These are phyloP conservation scores for Actinopyga echinites DNA, from an alignment of 53 echinoderm and acorn worm species.

Conservation along the genomic window DNA sequence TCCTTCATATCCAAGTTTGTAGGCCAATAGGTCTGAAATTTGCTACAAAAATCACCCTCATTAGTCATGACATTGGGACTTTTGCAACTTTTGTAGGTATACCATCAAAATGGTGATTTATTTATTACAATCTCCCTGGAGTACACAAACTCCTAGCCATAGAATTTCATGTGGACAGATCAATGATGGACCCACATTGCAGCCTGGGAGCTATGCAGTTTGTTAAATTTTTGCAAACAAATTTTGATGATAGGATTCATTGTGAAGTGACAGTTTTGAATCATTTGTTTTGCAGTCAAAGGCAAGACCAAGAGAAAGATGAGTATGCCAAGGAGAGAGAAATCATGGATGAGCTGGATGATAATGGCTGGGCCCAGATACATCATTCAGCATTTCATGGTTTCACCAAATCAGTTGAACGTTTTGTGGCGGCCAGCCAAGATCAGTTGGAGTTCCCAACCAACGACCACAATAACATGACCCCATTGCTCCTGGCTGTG, in stretches of 20 bases:
- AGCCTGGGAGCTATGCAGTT: too few species aligned
- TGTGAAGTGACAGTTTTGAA: neutral
- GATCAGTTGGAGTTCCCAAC: slow-evolving; percentile 98
- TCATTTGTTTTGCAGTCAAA: slow-evolving; percentile 1
- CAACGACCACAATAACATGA: slow-evolving; percentile 86
- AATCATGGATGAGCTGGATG: slow-evolving; percentile 97
- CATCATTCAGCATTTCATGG: slow-evolving; percentile 95
- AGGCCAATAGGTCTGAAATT: too few species aligned
- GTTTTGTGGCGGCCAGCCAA: slow-evolving; percentile 92
- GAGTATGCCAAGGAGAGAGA: slow-evolving; percentile 97
- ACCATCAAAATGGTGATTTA: too few species aligned
- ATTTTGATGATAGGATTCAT: neutral
- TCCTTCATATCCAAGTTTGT: too few species aligned
- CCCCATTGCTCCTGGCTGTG: slow-evolving; percentile 90
- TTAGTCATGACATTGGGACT: too few species aligned
- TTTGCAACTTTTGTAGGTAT: too few species aligned
- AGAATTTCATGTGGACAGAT: too few species aligned
- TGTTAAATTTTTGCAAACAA: too few species aligned
- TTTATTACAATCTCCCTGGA: too few species aligned
- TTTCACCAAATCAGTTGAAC: slow-evolving; percentile 89
- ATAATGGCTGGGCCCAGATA: slow-evolving; percentile 97
- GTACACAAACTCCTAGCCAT: too few species aligned
- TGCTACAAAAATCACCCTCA: too few species aligned
- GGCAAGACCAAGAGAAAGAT: slow-evolving; percentile 89
- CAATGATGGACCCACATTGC: too few species aligned